A percentile compares a stretch with the other conserved stretches of the same genome.
phyloP scores from a whole-genome alignment of 2,113 vertebrate genomes.

The Chamaea fasciata region DNA sequence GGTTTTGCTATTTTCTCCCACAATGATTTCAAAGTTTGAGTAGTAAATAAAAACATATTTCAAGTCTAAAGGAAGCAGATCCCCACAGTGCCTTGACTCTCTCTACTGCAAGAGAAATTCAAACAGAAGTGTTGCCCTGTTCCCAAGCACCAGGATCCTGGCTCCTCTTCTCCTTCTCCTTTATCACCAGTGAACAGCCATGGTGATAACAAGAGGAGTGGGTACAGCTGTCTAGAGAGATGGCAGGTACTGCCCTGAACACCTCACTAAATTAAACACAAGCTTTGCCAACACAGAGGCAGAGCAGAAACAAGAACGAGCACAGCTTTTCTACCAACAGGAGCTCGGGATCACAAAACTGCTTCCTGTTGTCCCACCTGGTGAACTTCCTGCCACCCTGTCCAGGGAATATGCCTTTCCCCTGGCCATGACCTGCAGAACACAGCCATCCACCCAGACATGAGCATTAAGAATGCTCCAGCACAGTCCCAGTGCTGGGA shows the following conservation, averaged over 20 bases:
- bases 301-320: background rate
- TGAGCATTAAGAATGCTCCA: fast-evolving
- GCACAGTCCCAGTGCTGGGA: background rate
- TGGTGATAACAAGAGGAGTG: background rate
- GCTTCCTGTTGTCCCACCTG: background rate
- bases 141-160: background rate
- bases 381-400: background rate
- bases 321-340: background rate
- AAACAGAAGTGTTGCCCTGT: background rate
- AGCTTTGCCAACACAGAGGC: background rate
- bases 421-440: background rate
- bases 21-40: background rate
- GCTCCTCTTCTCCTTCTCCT: background rate
- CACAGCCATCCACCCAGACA: background rate
- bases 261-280: background rate
- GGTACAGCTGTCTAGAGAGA: background rate
- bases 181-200: background rate
- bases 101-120: background rate
- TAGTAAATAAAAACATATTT: background rate
- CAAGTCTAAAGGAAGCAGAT: background rate
- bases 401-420: background rate
- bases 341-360: background rate
- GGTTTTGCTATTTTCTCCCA: background rate
- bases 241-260: background rate
- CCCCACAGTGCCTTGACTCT: fast-evolving